These are phyloP conservation scores for cattle (Bos taurus) DNA, from an alignment of 2,113 vertebrate genomes.

Conservation along the genomic window DNA sequence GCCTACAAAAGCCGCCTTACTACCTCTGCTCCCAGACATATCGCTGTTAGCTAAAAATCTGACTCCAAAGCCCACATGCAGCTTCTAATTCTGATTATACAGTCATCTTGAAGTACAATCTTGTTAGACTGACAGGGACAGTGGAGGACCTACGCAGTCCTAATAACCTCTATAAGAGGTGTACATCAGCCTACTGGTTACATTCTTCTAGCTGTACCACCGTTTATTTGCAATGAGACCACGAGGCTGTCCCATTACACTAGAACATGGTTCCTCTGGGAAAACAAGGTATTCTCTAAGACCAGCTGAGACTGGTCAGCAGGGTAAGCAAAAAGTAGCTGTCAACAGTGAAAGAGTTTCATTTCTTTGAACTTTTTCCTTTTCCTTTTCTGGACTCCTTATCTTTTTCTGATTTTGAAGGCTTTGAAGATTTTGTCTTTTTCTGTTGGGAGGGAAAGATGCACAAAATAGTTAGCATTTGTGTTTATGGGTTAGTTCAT, in stretches of 20 bases:
- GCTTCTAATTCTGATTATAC: neutral
- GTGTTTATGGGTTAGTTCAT: neutral
- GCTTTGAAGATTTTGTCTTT: conserved; percentile 87
- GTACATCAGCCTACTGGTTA: neutral
- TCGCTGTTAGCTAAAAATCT: conserved; percentile 9
- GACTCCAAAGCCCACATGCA: neutral
- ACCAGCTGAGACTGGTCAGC: conserved; percentile 23
- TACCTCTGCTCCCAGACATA: neutral
- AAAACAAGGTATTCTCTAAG: conserved; percentile 40
- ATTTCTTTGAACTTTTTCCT: conserved; percentile 87
- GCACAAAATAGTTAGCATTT: conserved; percentile 1
- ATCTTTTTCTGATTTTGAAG: conserved; percentile 83
- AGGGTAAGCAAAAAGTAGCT: neutral
- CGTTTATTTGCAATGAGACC: neutral
- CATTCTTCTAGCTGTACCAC: neutral
- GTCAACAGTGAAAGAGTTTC: conserved; percentile 27
- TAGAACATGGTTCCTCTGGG: neutral
- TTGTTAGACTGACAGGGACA: neutral
- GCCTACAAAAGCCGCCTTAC: neutral
- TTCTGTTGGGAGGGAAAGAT: conserved; percentile 82
- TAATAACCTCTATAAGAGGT: conserved; percentile 74
- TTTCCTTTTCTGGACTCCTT: conserved; percentile 87
- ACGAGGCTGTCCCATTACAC: neutral
- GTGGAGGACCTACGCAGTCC: neutral
- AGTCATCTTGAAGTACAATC: neutral